A percentile compares a stretch with the other conserved stretches of the same genome.
phyloP scores from a whole-genome alignment of 2,797 vertebrate genomes.

The Falco berigora region DNA sequence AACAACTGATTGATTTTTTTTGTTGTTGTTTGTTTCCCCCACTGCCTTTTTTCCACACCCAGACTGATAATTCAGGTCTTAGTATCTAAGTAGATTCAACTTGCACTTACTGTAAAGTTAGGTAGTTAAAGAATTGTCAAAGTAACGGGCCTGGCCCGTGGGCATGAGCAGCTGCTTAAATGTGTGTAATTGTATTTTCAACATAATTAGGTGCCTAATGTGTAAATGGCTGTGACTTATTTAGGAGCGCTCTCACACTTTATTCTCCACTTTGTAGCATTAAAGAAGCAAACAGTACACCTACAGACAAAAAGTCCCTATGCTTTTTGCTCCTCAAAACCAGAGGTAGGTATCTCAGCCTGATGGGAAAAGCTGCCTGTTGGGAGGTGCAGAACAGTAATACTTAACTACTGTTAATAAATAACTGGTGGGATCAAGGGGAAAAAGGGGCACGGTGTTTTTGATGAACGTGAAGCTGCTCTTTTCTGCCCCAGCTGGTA shows the following conservation, averaged over 20 bases:
- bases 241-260: background rate
- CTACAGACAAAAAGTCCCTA: background rate
- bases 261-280: background rate
- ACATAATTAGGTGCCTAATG: background rate
- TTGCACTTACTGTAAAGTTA: background rate
- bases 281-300: background rate
- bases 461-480: background rate
- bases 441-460: background rate
- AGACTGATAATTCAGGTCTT: background rate
- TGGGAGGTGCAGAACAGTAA: background rate
- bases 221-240: background rate
- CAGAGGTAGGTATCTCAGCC: background rate
- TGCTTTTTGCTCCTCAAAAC: background rate
- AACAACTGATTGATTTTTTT: background rate
- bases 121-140: background rate
- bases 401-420: slow-evolving; percentile 42
- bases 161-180: slow-evolving; percentile 10
- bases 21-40: background rate
- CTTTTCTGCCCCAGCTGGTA: background rate
- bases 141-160: background rate
- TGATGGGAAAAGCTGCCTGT: background rate
- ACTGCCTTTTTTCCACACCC: background rate
- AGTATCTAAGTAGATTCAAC: background rate
- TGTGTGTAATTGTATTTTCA: slow-evolving; percentile 23
- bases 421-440: background rate